Percentiles rank a stretch among this genome's conserved stretches.
These are phyloP conservation scores for Scaptomyza reducta DNA, from an alignment of 2,888 invertebrate species.

Conservation along the genomic window DNA sequence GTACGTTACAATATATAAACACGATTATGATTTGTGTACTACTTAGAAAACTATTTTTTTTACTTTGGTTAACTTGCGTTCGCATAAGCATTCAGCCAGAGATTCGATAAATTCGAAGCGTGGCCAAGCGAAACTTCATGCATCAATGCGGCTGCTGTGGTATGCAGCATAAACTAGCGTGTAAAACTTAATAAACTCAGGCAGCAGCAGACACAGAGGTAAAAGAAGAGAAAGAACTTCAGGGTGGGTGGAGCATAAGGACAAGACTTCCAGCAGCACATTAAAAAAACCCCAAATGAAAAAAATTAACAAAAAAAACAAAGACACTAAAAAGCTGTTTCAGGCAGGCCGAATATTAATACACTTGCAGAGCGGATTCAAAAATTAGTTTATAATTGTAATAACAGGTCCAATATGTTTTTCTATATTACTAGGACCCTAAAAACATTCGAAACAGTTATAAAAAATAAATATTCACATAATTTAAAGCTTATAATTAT, in stretches of 20 bases:
- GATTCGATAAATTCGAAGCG: conserved; percentile 34
- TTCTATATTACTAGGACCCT: neutral
- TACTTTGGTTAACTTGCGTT: neutral
- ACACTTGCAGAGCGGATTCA: neutral
- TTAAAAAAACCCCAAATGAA: conserved; percentile 38
- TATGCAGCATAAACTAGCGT: conserved; percentile 52
- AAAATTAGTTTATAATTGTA: too few species aligned
- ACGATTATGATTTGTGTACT: conserved; percentile 20
- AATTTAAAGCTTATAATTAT: too few species aligned
- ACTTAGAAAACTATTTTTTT: conserved; percentile 12
- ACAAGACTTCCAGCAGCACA: conserved; percentile 33
- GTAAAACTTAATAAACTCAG: conserved; percentile 60
- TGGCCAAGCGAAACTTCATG: conserved; percentile 58
- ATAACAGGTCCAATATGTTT: neutral
- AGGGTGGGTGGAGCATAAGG: conserved; percentile 7
- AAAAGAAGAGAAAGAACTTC: neutral
- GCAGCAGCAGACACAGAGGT: conserved; percentile 25
- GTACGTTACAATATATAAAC: conserved; percentile 9
- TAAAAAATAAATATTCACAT: too few species aligned
- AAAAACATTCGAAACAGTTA: neutral
- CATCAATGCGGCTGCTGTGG: conserved; percentile 53
- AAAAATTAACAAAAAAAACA: conserved; percentile 9
- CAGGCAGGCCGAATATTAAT: neutral
- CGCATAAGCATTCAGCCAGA: conserved; percentile 14
- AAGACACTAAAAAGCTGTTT: neutral